Conservation (phyloP, 2,888 invertebrate species). For the Nymphalis urticae region DNA sequence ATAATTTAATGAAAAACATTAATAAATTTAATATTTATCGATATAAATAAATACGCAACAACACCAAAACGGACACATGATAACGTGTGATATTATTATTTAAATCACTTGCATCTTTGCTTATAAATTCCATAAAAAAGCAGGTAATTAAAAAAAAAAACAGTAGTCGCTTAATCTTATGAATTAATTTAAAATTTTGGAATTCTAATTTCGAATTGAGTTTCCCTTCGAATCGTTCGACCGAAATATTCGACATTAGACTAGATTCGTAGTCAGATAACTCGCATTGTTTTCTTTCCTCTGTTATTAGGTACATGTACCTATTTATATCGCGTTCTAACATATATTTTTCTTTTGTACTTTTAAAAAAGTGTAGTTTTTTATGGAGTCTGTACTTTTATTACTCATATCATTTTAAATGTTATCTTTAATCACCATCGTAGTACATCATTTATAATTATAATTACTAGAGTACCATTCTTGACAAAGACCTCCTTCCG, state of each 20-base stretch:
- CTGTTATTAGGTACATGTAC: slow-evolving; percentile 49
- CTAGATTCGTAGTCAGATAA: slow-evolving; percentile 68
- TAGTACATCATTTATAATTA: too few species aligned
- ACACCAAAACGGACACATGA: background rate
- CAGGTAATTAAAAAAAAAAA: background rate
- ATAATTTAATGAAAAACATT: background rate
- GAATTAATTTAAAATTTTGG: slow-evolving; percentile 14
- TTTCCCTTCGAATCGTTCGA: slow-evolving; percentile 71
- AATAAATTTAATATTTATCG: background rate
- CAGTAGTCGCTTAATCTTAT: slow-evolving; percentile 3
- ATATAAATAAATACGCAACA: background rate
- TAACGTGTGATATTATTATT: background rate
- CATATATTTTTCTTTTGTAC: slow-evolving; percentile 44
- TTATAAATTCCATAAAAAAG: background rate
- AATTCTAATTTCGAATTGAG: slow-evolving; percentile 68
- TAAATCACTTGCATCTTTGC: background rate
- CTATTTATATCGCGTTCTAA: slow-evolving; percentile 41
- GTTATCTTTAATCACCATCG: too few species aligned
- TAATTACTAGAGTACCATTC: too few species aligned
- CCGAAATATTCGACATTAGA: slow-evolving; percentile 71
- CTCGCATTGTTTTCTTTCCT: slow-evolving; percentile 66
- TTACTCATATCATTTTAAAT: too few species aligned
- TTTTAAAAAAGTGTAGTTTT: slow-evolving; percentile 20
- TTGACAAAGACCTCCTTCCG: too few species aligned
- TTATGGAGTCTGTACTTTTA: background rate